These are phyloP conservation scores for Coendou prehensilis DNA, from an alignment of 2,797 vertebrate genomes.

Conservation along the genomic window DNA sequence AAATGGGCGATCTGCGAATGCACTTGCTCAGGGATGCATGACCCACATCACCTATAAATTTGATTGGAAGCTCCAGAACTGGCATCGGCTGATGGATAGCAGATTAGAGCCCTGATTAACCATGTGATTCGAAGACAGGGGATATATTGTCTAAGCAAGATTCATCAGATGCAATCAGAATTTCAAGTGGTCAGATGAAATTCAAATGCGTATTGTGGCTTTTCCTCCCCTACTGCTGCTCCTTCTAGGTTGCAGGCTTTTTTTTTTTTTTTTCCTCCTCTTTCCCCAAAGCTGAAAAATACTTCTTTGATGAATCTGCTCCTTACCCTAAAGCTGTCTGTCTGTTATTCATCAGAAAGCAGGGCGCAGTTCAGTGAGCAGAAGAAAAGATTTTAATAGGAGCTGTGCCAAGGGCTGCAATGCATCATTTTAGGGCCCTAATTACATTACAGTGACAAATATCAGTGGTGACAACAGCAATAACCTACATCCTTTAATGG, in stretches of 20 bases:
- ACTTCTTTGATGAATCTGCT: conserved; percentile 92
- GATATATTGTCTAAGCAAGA: conserved; percentile 91
- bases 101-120: conserved; percentile 91
- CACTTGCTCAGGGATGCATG: conserved; percentile 89
- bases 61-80: conserved; percentile 90
- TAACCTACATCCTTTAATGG: conserved; percentile 94
- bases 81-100: conserved; percentile 90
- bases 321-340: conserved; percentile 92
- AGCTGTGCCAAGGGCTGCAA: conserved; percentile 93
- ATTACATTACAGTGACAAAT: conserved; percentile 96
- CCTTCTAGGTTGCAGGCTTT: conserved; percentile 80
- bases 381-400: conserved; percentile 95
- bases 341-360: conserved; percentile 94
- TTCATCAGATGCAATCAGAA: conserved; percentile 91
- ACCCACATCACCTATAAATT: conserved; percentile 92
- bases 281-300: conserved; percentile 88
- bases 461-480: conserved; percentile 95
- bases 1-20: conserved; percentile 87
- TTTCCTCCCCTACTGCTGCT: conserved; percentile 79
- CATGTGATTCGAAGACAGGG: conserved; percentile 90
- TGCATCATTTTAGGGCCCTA: conserved; percentile 95
- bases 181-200: conserved; percentile 91
- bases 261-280: conserved; percentile 74
- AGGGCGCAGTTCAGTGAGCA: conserved; percentile 93
- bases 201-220: conserved; percentile 87